phyloP scores from a whole-genome alignment of 2,797 vertebrate genomes.

The Chaetodon trifasciatus region DNA sequence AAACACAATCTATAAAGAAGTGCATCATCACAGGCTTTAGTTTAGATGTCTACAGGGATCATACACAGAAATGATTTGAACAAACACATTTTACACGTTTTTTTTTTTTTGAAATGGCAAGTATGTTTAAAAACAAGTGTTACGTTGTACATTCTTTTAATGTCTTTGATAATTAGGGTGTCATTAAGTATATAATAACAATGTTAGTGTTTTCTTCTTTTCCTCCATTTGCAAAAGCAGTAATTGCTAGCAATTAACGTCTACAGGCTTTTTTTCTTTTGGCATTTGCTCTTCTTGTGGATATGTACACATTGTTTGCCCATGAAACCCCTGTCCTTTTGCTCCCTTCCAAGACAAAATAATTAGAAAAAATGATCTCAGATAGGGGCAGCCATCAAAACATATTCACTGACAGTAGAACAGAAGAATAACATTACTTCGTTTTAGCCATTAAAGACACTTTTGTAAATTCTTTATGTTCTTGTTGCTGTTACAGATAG shows the following conservation, averaged over 20 bases:
- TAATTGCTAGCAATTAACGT: slow-evolving; percentile 58
- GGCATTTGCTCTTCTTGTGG: slow-evolving; percentile 30
- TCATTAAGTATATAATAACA: slow-evolving; percentile 41
- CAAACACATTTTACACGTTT: slow-evolving; percentile 23
- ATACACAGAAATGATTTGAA: slow-evolving; percentile 34
- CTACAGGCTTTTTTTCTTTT: slow-evolving; percentile 50
- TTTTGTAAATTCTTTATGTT: slow-evolving; percentile 44
- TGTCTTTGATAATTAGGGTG: slow-evolving; percentile 43
- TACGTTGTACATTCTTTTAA: slow-evolving; percentile 61
- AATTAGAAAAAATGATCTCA: slow-evolving; percentile 2
- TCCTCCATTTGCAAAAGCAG: slow-evolving; percentile 38
- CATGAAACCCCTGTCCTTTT: slow-evolving; percentile 20
- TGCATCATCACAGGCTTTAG: slow-evolving; percentile 31
- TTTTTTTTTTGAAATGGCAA: slow-evolving; percentile 39
- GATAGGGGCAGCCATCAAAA: slow-evolving; percentile 19
- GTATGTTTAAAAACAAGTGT: slow-evolving; percentile 50
- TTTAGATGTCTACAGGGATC: slow-evolving; percentile 25
- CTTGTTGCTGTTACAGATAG: slow-evolving; percentile 54
- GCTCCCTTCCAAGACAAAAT: slow-evolving; percentile 1
- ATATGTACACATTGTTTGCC: slow-evolving; percentile 56
- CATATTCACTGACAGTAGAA: slow-evolving; percentile 7
- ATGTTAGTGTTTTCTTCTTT: slow-evolving; percentile 48
- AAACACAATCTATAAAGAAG: neutral
- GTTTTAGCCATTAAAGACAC: slow-evolving; percentile 39
- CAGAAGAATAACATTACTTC: neutral